Base-by-base conservation (phyloP, 2,113 vertebrate genomes). In the Collichthys lucidus region DNA sequence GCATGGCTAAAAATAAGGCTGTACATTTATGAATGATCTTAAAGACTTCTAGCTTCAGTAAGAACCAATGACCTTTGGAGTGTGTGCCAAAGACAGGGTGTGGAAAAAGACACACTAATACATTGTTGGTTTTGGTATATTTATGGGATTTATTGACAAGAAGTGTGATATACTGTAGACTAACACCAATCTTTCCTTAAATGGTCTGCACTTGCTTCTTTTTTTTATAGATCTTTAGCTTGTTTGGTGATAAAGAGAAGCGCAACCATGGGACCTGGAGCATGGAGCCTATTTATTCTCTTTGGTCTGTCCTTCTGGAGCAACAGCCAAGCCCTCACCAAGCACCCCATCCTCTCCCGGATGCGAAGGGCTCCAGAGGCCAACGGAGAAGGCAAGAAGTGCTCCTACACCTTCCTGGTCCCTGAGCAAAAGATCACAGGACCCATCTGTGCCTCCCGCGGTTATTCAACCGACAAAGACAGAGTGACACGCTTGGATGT, bases 401-500 rank as follows among this genome's bases (percentile, higher is more conserved):
- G 98, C 77, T 96, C 97, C 7, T 99, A 99, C 87, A 99, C 98
- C 1, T 99, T 99, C 88, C 92, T 99, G 94, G 97, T 99, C 4
- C 98, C 98, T 0, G 97, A 99, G 91, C 97, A 99, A 85, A 99
- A 97, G 93, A 97, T 99, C 89, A 99, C 97, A 15, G 98, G 98
- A 29, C 98, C 98, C 1, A 98, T 99, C 68, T 99, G 98, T 0
- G 97, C 98, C 56, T 96, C 96, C 71, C 96, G n/a, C 68, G 92
- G 85, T 87, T 95, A 88, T 10, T 85, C 93, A 1, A 78, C 93
- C 0, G 96, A 97, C 53, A 97, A 95, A 72, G 96, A 98, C 3
- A 94, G 97, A 68, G 96, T 99, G 88, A 98, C 97, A 1, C 96
- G 95, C 62, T 95, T 98, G 94, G 98, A 99, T 82, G 95, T 99